Evolutionary conservation across 2,797 vertebrate genomes (phyloP).

Genomic region (Pipistrellus pipistrellus): DNA sequence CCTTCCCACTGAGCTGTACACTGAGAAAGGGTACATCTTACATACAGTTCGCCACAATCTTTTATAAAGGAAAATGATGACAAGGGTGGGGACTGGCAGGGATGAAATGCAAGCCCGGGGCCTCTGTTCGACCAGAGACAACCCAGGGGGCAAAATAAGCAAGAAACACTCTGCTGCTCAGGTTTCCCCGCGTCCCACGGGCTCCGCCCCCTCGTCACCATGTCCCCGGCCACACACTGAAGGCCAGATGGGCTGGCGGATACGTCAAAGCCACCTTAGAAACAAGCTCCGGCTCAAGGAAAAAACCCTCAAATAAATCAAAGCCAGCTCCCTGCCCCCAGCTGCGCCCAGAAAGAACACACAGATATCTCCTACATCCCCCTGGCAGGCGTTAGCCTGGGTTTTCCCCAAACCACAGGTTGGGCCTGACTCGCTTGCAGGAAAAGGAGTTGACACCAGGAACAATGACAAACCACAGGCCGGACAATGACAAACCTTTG

Average conservation of each 20-base stretch:
- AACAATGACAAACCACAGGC: not conserved
- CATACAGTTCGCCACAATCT: not conserved
- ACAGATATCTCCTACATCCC: not conserved
- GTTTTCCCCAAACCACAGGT: not conserved
- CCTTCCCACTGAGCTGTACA: not conserved
- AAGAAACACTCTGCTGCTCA: not conserved
- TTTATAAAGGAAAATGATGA: not conserved
- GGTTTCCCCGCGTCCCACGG: not conserved
- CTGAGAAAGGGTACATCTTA: not conserved
- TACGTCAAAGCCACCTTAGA: not conserved
- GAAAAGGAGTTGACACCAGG: not conserved
- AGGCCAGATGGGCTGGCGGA: not conserved
- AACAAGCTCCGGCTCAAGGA: slow-evolving; percentile 12
- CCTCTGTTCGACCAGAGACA: not conserved
- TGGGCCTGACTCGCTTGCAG: not conserved
- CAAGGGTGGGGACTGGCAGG: not conserved
- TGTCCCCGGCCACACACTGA: not conserved
- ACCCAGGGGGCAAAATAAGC: not conserved
- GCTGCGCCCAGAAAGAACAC: not conserved
- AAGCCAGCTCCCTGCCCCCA: slow-evolving; percentile 9
- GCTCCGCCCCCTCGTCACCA: not conserved
- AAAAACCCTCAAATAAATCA: slow-evolving; percentile 57
- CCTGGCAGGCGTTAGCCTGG: not conserved
- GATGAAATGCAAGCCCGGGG: not conserved
- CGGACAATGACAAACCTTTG: not conserved